Evolutionary conservation across 1,140 invertebrate species (phyloP).

Genomic region (Saccostrea echinata): DNA sequence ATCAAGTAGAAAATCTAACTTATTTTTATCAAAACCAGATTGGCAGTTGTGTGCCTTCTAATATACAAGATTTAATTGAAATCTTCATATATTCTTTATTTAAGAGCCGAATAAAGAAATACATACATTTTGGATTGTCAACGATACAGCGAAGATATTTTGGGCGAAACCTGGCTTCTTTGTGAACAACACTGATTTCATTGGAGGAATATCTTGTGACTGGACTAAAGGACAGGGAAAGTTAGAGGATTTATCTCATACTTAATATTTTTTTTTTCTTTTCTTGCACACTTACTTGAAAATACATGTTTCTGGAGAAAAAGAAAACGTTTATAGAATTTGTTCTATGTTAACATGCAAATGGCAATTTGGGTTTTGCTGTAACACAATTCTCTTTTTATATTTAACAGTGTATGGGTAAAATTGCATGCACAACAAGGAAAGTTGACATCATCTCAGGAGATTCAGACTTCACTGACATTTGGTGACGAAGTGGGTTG

Average conservation of each 20-base stretch:
- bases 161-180: slow-evolving; percentile 29
- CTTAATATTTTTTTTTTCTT: too few relatives aligned
- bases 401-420: neutral
- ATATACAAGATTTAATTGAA: neutral
- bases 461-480: neutral
- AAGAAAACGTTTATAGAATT: too few relatives aligned
- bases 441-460: neutral
- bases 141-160: neutral
- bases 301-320: neutral
- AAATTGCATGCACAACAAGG: neutral
- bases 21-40: neutral
- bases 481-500: neutral
- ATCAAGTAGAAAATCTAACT: neutral
- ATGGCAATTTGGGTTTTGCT: neutral
- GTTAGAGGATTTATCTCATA: neutral
- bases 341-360: too few relatives aligned
- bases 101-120: neutral
- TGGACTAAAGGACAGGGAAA: neutral
- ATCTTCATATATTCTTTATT: neutral
- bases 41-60: too few relatives aligned
- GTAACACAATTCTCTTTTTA: neutral
- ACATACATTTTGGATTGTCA: neutral
- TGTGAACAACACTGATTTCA: neutral
- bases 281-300: neutral
- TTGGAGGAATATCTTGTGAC: neutral